Evolutionary conservation across 2,113 vertebrate species (phyloP).

Genomic region (Psephotus haematonotus): DNA sequence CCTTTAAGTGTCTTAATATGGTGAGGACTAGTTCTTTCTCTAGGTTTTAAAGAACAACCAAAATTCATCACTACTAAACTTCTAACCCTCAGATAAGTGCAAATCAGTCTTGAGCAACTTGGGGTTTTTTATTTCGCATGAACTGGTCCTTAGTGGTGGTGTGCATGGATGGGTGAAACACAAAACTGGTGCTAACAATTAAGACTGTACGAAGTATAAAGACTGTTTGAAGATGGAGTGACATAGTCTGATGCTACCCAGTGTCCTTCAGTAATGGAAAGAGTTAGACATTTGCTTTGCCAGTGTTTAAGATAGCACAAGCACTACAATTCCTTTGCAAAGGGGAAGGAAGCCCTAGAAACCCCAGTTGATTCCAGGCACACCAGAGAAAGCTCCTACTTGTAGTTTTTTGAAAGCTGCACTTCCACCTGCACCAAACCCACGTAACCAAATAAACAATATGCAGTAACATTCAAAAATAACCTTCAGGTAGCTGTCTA

Average conservation of each 20-base stretch:
- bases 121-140: neutral
- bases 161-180: neutral
- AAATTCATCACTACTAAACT: neutral
- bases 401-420: neutral
- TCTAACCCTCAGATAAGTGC: neutral
- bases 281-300: neutral
- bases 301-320: accelerated
- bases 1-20: neutral
- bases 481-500: neutral
- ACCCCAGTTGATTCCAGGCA: neutral
- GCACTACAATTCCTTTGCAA: neutral
- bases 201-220: neutral
- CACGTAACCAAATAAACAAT: neutral
- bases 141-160: neutral
- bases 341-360: neutral
- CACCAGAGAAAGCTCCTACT: neutral
- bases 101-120: neutral
- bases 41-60: neutral
- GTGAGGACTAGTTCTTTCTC: neutral
- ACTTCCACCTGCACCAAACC: neutral
- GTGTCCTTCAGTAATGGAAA: neutral
- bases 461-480: neutral
- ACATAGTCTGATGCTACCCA: neutral
- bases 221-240: neutral
- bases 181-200: accelerated